phyloP scores from a whole-genome alignment of 2,797 vertebrate species.

The Cirrhinus molitorella region DNA sequence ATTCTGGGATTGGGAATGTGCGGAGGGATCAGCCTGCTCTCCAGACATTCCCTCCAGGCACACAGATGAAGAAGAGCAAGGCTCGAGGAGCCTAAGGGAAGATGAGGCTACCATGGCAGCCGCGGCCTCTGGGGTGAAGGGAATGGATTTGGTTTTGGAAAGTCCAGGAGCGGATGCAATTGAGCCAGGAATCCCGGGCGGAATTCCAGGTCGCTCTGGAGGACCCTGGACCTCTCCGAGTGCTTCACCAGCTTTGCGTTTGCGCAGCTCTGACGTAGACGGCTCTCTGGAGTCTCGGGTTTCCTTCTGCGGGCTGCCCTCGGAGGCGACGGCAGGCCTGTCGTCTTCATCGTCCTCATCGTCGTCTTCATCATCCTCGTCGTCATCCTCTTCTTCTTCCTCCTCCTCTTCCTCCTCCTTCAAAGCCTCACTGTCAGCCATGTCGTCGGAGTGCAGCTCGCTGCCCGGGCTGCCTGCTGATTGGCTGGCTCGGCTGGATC shows the following conservation, averaged over 20 bases:
- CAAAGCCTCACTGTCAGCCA: conserved; percentile 94
- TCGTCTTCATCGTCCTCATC: conserved; percentile 84
- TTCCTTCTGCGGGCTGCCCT: conserved; percentile 83
- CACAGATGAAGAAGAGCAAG: conserved; percentile 79
- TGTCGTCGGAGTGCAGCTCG: conserved; percentile 95
- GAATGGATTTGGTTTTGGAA: conserved; percentile 81
- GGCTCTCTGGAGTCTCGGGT: conserved; percentile 67
- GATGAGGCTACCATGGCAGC: conserved; percentile 70
- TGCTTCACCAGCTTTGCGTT: conserved; percentile 90
- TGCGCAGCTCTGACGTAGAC: conserved; percentile 81
- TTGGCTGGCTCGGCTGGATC: conserved; percentile 93
- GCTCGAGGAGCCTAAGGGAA: conserved; percentile 88
- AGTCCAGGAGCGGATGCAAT: conserved; percentile 47
- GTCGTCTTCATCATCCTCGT: conserved; percentile 91
- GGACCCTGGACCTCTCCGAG: conserved; percentile 83
- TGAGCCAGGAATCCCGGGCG: conserved; percentile 67
- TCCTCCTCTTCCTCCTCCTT: conserved; percentile 96
- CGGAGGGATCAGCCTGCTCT: conserved; percentile 59
- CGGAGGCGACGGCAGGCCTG: conserved; percentile 71
- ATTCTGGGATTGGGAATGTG: conserved; percentile 51
- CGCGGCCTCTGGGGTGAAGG: conserved; percentile 84
- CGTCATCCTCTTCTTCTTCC: conserved; percentile 87
- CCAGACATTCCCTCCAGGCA: conserved; percentile 80
- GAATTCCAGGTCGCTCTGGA: conserved; percentile 70
- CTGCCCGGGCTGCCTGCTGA: conserved; percentile 96